phyloP scores from a whole-genome alignment of 1,140 invertebrate genomes.

The Pectinophora gossypiella region DNA sequence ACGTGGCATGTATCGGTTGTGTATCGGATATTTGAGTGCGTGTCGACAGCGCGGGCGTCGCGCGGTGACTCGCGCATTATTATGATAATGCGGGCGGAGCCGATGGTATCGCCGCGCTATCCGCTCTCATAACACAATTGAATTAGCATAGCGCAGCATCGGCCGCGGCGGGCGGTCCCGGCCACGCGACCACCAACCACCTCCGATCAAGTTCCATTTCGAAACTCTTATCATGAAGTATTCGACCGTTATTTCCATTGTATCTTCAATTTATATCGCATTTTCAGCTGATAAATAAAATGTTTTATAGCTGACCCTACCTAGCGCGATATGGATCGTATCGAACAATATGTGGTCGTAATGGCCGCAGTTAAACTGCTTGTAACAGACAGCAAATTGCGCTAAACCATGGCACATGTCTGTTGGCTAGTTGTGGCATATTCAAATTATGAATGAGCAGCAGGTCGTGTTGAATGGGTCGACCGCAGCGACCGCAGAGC shows the following conservation, averaged over 20 bases:
- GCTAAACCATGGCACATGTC: constrained; percentile 35
- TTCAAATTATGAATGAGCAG: constrained; percentile 38
- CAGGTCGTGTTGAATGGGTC: constrained; percentile 31
- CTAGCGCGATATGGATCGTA: no score
- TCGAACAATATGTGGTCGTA: not conserved
- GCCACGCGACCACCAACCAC: constrained; percentile 62
- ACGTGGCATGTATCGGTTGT: constrained; percentile 12
- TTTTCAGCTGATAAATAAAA: not conserved
- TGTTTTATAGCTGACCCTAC: no score
- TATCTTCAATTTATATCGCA: constrained; percentile 1
- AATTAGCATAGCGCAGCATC: constrained; percentile 65
- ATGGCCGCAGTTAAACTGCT: not conserved
- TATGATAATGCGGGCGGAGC: constrained; percentile 68
- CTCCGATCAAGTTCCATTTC: constrained; percentile 24
- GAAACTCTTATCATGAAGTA: constrained; percentile 20
- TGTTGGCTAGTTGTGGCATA: constrained; percentile 4
- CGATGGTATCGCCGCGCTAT: constrained; percentile 58
- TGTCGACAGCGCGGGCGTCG: constrained; percentile 44
- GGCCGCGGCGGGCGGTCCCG: constrained; percentile 59
- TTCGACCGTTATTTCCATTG: constrained; percentile 15
- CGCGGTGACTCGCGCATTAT: constrained; percentile 69
- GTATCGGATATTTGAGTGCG: constrained; percentile 28
- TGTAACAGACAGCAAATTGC: constrained; percentile 27
- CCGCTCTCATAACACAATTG: constrained; percentile 66
- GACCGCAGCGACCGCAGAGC: constrained; percentile 35